A percentile compares a stretch with the other conserved stretches of the same genome.
phyloP scores from a whole-genome alignment of 1,140 invertebrate genomes.

The Brachionus rotundiformis region DNA sequence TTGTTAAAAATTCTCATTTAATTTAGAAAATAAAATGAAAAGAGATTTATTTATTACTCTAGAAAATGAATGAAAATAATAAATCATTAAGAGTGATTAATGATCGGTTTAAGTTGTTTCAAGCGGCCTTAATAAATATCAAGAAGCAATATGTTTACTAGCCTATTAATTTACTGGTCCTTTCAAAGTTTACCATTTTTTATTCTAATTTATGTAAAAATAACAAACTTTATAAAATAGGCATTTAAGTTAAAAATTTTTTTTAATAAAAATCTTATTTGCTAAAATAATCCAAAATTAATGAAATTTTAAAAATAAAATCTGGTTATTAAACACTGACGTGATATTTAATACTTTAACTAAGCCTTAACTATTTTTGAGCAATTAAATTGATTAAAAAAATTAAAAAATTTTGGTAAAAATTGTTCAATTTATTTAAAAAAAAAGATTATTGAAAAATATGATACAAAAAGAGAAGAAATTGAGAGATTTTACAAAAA shows the following conservation, averaged over 20 bases:
- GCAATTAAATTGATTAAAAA: background rate
- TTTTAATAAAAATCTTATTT: background rate
- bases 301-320: background rate
- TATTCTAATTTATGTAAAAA: background rate
- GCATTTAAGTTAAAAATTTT: too few species aligned
- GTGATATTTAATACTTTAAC: too few species aligned
- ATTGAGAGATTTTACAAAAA: constrained; percentile 10
- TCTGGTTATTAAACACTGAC: too few species aligned
- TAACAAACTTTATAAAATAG: too few species aligned
- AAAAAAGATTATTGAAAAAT: constrained; percentile 3
- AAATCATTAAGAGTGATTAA: background rate
- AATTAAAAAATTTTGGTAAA: background rate
- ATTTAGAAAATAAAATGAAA: too few species aligned
- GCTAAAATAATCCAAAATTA: background rate
- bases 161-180: background rate
- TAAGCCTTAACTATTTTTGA: too few species aligned
- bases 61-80: too few species aligned
- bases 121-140: background rate
- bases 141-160: background rate
- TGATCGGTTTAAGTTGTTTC: background rate
- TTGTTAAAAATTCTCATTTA: too few species aligned
- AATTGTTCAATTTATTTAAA: too few species aligned
- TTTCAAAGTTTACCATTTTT: background rate
- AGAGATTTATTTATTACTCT: too few species aligned
- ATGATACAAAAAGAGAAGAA: background rate